Evolutionary conservation across 2,888 invertebrate species (phyloP), one percentile per base, ranked within the genome.

Genomic region (Monochamus alternatus): DNA sequence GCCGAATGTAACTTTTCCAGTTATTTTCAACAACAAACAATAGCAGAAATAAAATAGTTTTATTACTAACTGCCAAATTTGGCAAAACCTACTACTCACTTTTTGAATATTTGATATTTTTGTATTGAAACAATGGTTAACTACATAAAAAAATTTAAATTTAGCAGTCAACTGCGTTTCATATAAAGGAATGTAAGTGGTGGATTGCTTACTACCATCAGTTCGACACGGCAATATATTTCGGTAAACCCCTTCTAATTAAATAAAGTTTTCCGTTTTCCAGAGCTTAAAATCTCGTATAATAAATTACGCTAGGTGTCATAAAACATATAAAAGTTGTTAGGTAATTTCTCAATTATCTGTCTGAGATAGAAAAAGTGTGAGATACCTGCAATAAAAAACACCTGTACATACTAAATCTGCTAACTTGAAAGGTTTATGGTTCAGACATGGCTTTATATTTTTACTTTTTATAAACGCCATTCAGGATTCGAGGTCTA

Each of bases 271-370:
- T 72, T 55, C 63, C 30, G 62, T 75, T 74, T 59, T 71, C 76
- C 67, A 51, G 58, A 75, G 30, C 75, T 78, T 66, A 75, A 75
- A 78, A 73, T 75, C 76, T 64, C 75, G 73, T 74, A 72, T 70
- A 72, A 81, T 81, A 83, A 83, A 83, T 81, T 74, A 76, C 75
- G 72, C 51, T 52, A 67, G 59, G 80, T 78, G 81, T 81, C 81
- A 80, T 80, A 82, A 80, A 82, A 80, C 78, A 74, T 78, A 81
- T 80, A 78, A 80, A 81, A 81, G 81, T 81, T 80, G 80, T 81
- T 81, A 81, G 80, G 81, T 82, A 83, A 84, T 85, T 85, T 82
- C 84, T 85, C 85, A 84, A 84, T 85, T 84, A 84, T 81, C 80
- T 83, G 81, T 83, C 81, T 75, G 75, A 74, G 78, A 72, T 65